Evolutionary conservation across 2,113 vertebrate genomes (phyloP), one percentile per base, ranked within the genome.

Genomic region (Urocolius indicus): DNA sequence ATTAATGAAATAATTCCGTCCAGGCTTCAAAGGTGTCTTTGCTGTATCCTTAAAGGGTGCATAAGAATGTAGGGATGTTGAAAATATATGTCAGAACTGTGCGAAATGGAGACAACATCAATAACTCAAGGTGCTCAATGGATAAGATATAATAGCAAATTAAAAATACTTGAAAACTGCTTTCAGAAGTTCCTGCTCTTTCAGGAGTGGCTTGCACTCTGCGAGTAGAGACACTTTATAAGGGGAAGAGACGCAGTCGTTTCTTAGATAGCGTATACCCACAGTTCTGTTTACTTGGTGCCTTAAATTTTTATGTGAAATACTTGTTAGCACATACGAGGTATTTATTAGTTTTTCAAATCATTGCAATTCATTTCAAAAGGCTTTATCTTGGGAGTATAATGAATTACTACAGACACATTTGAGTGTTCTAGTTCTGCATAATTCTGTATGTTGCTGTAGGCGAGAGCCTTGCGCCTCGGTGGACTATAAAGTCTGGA

Each of bases 401-500:
- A 92, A 93, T 95, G 93, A 96, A 82, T 97, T 96, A 93, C 82
- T 93, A 55, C 84, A 93, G 93, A 57, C 58, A 73, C 79, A 75
- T 90, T 97, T 94, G 86, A 63, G 3, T 87, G 87, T 90, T 97
- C 86, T 74, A 63, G 88, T 96, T 96, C 86, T 95, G 65, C 11
- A 21, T 93, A 84, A 95, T 96, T 97, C 95, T 94, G 4, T 83
- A 62, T 43, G 27, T 80, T 41, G 96, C 97, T 97, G 78, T 92
- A 95, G 96, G 96, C 94, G 0, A 94, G 91, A 96, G 81, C 77
- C 94, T 93, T 89, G 91, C 1, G 89, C 92, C 69, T 94, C 84
- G 66, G 85, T 96, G 93, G 93, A 95, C 96, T 87, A 94, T 95
- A 96, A 96, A 94, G 94, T 95, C 93, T 97, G 81, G 57, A 81